These are phyloP conservation scores for Thalassaphorura encarpata DNA, from an alignment of 1,140 invertebrate genomes.

Conservation along the genomic window DNA sequence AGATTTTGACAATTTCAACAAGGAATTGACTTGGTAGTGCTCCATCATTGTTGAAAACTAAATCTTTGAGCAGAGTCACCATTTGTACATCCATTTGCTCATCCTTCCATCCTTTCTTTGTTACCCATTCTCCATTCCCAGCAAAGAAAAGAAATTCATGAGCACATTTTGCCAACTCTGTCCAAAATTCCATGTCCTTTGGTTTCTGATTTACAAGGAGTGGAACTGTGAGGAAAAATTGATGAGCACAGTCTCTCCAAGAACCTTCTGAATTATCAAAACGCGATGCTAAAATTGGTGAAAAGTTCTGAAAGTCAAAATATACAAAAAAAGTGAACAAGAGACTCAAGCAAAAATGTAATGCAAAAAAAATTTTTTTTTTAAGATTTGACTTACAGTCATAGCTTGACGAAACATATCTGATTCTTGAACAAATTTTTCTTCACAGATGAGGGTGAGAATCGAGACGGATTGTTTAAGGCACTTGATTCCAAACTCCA, in stretches of 20 bases:
- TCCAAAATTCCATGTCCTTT: constrained; percentile 26
- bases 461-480: constrained; percentile 19
- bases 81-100: constrained; percentile 29
- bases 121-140: constrained; percentile 28
- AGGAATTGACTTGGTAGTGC: constrained; percentile 25
- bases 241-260: constrained; percentile 26
- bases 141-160: constrained; percentile 30
- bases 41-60: constrained; percentile 28
- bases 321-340: constrained; percentile 10
- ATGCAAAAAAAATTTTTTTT: too few species aligned
- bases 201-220: constrained; percentile 19
- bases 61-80: constrained; percentile 27
- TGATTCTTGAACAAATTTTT: constrained; percentile 13
- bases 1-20: constrained; percentile 31
- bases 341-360: too few species aligned
- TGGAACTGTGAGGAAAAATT: constrained; percentile 30
- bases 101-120: constrained; percentile 31
- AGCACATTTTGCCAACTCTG: constrained; percentile 22
- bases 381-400: constrained; percentile 16
- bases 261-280: constrained; percentile 29
- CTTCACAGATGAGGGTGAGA: constrained; percentile 10
- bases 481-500: constrained; percentile 31
- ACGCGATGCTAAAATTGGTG: constrained; percentile 24
- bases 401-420: constrained; percentile 17
- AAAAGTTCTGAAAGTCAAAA: too few species aligned